A percentile compares a stretch with the other conserved stretches of the same genome.
phyloP scores from a whole-genome alignment of 2,113 vertebrate genomes.

The Psittacula cyanocephala region DNA sequence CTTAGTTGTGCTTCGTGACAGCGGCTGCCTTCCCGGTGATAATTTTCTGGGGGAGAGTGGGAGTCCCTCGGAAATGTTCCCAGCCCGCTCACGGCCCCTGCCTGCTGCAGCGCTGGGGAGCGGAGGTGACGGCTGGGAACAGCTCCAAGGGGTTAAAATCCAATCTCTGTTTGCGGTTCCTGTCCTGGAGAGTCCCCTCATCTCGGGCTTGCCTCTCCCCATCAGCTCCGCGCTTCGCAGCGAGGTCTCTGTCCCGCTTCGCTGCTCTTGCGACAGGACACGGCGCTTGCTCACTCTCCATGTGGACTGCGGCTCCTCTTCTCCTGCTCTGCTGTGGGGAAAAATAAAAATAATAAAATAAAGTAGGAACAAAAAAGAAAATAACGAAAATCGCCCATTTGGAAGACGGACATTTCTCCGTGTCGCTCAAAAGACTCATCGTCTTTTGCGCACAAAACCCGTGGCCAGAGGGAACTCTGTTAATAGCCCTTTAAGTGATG shows the following conservation, averaged over 20 bases:
- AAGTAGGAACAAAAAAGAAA: accelerated
- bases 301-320: not conserved
- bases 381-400: not conserved
- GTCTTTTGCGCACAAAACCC: not conserved
- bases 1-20: not conserved
- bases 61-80: not conserved
- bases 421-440: not conserved
- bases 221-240: not conserved
- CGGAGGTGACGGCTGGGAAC: not conserved
- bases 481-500: not conserved
- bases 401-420: not conserved
- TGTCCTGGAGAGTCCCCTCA: not conserved
- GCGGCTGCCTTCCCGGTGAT: not conserved
- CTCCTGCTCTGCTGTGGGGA: not conserved
- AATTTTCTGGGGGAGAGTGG: not conserved
- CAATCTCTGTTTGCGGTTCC: not conserved
- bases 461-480: not conserved
- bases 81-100: not conserved
- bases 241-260: not conserved
- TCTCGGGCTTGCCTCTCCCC: not conserved
- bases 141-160: not conserved
- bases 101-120: not conserved
- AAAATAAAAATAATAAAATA: not conserved
- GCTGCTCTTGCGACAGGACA: not conserved
- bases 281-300: not conserved